These are phyloP conservation scores for Pedionomus torquatus DNA, from an alignment of 2,113 vertebrate species.

Conservation along the genomic window DNA sequence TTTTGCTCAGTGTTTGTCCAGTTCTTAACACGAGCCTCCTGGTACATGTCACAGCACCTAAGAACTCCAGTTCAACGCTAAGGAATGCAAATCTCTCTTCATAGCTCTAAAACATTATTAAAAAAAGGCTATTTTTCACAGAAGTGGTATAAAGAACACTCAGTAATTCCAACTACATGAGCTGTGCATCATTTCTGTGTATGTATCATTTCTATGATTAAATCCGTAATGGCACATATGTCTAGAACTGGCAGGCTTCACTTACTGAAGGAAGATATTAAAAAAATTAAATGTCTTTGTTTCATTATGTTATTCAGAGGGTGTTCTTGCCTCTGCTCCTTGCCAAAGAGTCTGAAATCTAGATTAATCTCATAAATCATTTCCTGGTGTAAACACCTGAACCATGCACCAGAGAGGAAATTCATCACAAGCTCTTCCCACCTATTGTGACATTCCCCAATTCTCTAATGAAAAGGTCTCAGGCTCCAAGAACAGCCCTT, in stretches of 20 bases:
- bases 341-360: conserved; percentile 6
- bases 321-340: neutral
- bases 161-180: neutral
- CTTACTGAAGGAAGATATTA: neutral
- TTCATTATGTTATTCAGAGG: neutral
- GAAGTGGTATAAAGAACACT: neutral
- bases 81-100: neutral
- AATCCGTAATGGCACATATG: neutral
- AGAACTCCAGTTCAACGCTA: neutral
- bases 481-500: neutral
- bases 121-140: neutral
- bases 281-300: conserved; percentile 17
- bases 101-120: neutral
- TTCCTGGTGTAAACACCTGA: conserved; percentile 40
- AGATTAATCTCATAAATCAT: conserved; percentile 33
- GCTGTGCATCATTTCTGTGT: neutral
- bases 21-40: neutral
- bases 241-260: neutral
- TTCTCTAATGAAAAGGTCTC: conserved; percentile 33
- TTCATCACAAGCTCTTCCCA: conserved; percentile 11
- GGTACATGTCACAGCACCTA: neutral
- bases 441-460: neutral
- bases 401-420: neutral
- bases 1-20: neutral
- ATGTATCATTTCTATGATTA: neutral